Evolutionary conservation across 1,140 invertebrate genomes (phyloP), one percentile per base, ranked within the genome.

Genomic region (Acromyrmex echinatior): DNA sequence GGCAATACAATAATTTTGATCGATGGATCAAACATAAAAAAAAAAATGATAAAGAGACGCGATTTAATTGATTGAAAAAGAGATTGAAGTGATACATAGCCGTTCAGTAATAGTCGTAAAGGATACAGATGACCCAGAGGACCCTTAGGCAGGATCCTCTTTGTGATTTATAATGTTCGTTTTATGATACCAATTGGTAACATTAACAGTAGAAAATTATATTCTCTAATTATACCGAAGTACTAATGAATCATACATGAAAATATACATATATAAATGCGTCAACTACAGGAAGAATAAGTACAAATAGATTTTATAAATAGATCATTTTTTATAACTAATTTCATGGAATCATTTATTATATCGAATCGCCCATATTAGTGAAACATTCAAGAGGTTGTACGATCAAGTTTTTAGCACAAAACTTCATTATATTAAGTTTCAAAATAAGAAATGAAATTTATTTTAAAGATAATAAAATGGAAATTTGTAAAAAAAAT

Each of bases 1-100:
- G 66, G 51, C 60, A 25, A 82, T 45, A 45, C 31, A 16, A 81
- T 71, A 58, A 56, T 16, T 25, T 12, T 73, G 79, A 71, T 82
- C 16, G 51, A 82, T 73, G 21, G 35, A 21, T 73, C 60, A 79
- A 51, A 31, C 10, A 16, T 65, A 31, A 82, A 21, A 31, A 21
- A 31, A 70, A 31, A 25, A 21, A 21, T 28, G 35, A 18, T n/a
- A n/a, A 68, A 35, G 31, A 53, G 49, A 49, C 7, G 18, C 58
- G 58, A 79, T 49, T 71, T 12, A 21, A 73, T 2, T 60, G 66
- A 73, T 81, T 31, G 53, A 73, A 73, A 70, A 25, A 60, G 35
- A 51, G 79, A 3, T 73, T 71, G 21, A 60, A 60, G 12, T 73
- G 79, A 81, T 35, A 82, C 16, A 71, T 60, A 35, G 31, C 31